These are phyloP conservation scores for Calliopsis andreniformis DNA, from an alignment of 1,140 invertebrate genomes.

Conservation along the genomic window DNA sequence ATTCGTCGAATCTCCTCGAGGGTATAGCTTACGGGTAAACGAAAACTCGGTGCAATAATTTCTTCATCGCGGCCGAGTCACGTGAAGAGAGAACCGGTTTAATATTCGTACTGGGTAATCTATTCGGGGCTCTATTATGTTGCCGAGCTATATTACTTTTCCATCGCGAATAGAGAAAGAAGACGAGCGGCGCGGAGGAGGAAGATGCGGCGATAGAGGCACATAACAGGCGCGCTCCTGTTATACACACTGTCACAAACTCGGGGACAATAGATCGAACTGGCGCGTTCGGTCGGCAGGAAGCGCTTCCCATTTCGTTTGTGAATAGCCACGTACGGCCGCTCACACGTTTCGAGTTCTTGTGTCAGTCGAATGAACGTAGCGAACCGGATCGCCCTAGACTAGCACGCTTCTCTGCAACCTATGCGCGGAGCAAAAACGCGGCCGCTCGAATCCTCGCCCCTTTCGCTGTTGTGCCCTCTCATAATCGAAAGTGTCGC, in stretches of 20 bases:
- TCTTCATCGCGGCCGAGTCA: constrained; percentile 1
- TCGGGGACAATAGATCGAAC: constrained; percentile 71
- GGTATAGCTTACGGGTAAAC: not conserved
- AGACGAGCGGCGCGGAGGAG: no score
- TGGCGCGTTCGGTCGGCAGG: constrained; percentile 64
- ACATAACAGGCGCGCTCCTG: not conserved
- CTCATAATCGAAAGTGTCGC: not conserved
- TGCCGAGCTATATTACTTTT: not conserved
- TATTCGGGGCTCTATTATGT: no score
- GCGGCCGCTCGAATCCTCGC: constrained; percentile 6
- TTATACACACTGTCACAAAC: constrained; percentile 51
- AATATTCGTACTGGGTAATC: no score
- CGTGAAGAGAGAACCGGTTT: not conserved
- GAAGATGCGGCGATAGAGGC: constrained; percentile 28
- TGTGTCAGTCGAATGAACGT: constrained; percentile 57
- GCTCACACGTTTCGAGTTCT: constrained; percentile 43
- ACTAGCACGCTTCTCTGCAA: constrained; percentile 35
- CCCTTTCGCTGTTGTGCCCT: not conserved
- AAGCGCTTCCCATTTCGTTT: constrained; percentile 73
- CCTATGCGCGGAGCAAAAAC: constrained; percentile 40
- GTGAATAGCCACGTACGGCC: constrained; percentile 59
- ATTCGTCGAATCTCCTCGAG: constrained; percentile 15
- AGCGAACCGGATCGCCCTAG: constrained; percentile 70
- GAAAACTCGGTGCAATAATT: constrained; percentile 5
- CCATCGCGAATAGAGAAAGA: not conserved